A percentile compares a stretch with the other conserved stretches of the same genome.
phyloP scores from a whole-genome alignment of 2,113 vertebrate species.

The Speoplatyrhinus poulsoni region DNA sequence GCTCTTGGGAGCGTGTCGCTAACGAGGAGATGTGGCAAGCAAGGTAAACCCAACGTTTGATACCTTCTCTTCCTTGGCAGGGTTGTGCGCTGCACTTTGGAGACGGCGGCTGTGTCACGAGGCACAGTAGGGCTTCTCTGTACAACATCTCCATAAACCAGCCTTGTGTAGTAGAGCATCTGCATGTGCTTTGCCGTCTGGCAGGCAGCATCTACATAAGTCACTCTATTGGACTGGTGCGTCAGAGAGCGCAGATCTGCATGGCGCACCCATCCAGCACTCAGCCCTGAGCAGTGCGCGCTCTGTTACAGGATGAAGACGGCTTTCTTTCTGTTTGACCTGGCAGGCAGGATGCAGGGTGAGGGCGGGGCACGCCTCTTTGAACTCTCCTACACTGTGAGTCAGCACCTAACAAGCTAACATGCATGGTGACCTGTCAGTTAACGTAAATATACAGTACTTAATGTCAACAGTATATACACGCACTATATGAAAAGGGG shows the following conservation, averaged over 20 bases:
- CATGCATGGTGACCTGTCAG: slow-evolving; percentile 1
- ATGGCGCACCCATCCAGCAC: slow-evolving; percentile 72
- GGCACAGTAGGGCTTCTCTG: slow-evolving; percentile 27
- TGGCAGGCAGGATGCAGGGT: slow-evolving; percentile 83
- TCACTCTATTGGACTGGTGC: slow-evolving; percentile 62
- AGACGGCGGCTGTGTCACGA: slow-evolving; percentile 60
- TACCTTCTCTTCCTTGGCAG: slow-evolving; percentile 14
- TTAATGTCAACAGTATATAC: too few relatives aligned
- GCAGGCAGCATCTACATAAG: slow-evolving; percentile 61
- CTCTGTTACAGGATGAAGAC: slow-evolving; percentile 92
- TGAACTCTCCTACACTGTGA: slow-evolving; percentile 84
- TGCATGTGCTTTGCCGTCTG: slow-evolving; percentile 48
- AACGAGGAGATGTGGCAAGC: slow-evolving; percentile 99
- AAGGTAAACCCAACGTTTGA: slow-evolving; percentile 78
- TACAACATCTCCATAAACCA: slow-evolving; percentile 71
- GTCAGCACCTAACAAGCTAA: slow-evolving; percentile 51
- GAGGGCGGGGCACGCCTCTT: slow-evolving; percentile 81
- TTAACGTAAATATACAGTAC: too few relatives aligned
- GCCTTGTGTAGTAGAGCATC: slow-evolving; percentile 62
- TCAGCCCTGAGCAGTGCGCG: slow-evolving; percentile 66
- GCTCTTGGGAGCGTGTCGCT: slow-evolving; percentile 94
- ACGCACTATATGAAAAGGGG: too few relatives aligned
- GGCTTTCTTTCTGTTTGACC: slow-evolving; percentile 94
- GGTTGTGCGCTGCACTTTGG: slow-evolving; percentile 28
- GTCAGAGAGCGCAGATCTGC: slow-evolving; percentile 65